Percentiles rank a stretch among this genome's conserved stretches.
These are phyloP conservation scores for Girardia tigrina DNA, from an alignment of 2,888 invertebrate genomes.

Conservation along the genomic window DNA sequence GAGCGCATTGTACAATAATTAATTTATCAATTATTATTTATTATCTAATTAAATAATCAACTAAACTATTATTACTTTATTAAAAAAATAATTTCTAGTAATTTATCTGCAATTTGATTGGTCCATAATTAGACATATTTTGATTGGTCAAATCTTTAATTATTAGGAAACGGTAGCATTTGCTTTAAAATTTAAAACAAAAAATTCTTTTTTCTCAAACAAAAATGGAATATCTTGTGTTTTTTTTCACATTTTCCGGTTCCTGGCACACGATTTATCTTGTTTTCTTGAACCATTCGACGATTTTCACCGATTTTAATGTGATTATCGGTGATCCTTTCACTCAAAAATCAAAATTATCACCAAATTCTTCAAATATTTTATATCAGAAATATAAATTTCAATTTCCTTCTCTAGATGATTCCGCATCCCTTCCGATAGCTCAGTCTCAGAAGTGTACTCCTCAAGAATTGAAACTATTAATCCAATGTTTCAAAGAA, in stretches of 20 bases:
- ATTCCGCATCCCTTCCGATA: background rate
- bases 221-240: background rate
- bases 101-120: no score
- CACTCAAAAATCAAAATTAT: background rate
- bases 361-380: conserved; percentile 5
- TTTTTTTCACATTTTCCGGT: background rate
- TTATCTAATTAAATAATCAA: no score
- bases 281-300: background rate
- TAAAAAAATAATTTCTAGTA: no score
- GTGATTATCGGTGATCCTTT: background rate
- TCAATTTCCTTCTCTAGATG: background rate
- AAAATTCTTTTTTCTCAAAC: no score
- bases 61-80: no score
- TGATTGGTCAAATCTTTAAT: no score
- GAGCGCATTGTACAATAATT: no score
- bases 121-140: no score
- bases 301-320: background rate
- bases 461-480: background rate
- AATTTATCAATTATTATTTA: no score
- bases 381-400: background rate
- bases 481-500: conserved; percentile 3
- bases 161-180: no score
- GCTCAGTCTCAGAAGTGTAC: conserved; percentile 4
- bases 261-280: background rate
- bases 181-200: no score